Evolutionary conservation across 2,113 vertebrate genomes (phyloP).

Genomic region (Hippocampus mohnikei): DNA sequence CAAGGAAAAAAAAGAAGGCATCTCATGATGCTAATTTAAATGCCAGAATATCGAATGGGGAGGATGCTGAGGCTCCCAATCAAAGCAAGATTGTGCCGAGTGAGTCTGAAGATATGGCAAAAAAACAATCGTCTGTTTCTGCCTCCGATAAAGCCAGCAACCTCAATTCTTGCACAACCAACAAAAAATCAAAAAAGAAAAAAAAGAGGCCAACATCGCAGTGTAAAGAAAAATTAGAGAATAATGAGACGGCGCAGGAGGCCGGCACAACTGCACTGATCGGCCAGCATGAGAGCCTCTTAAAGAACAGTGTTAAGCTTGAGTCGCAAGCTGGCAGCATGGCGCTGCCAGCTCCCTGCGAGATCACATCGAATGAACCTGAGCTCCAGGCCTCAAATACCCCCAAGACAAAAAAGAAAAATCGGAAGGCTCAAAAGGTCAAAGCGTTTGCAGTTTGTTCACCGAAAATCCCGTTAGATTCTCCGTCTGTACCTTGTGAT

Average conservation of each 20-base stretch:
- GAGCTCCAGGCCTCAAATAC: background rate
- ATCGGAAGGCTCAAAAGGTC: background rate
- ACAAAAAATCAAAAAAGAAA: background rate
- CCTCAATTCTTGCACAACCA: background rate
- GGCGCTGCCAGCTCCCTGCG: background rate
- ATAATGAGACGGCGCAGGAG: background rate
- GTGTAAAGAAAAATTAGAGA: background rate
- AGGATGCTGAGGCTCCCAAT: background rate
- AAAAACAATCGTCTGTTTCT: background rate
- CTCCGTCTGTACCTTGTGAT: background rate
- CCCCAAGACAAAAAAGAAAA: conserved; percentile 22
- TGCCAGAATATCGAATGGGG: background rate
- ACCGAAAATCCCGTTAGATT: background rate
- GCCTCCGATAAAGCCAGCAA: conserved; percentile 2
- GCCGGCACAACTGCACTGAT: background rate
- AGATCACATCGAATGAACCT: background rate
- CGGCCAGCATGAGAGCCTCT: background rate
- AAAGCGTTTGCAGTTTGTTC: background rate
- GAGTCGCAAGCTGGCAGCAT: background rate
- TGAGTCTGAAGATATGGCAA: background rate
- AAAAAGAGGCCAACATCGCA: background rate
- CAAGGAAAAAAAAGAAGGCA: conserved; percentile 33
- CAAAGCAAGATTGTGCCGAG: background rate
- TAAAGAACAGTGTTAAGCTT: background rate
- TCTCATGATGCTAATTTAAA: background rate